A percentile compares a stretch with the other conserved stretches of the same genome.
Conservation (phyloP, 2,797 vertebrate genomes). For the Smutsia temminckii region DNA sequence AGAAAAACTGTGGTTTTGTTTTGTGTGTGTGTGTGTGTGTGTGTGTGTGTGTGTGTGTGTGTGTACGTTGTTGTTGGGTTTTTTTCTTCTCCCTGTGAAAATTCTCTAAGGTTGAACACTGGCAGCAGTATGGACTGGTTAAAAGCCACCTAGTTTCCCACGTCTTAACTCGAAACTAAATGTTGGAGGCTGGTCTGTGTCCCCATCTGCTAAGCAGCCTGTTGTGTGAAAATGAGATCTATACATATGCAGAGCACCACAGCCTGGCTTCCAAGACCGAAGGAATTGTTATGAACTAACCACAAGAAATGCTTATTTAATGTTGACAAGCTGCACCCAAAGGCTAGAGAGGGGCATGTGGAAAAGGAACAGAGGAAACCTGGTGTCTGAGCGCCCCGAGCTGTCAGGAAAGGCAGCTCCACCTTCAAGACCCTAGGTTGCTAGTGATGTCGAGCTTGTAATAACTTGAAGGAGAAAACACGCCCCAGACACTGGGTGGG, state of each 20-base stretch:
- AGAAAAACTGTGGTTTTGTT: constrained; percentile 76
- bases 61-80: constrained; percentile 42
- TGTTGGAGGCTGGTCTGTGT: constrained; percentile 78
- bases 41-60: neutral
- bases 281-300: constrained; percentile 76
- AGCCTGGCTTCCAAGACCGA: constrained; percentile 74
- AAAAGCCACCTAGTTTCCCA: constrained; percentile 83
- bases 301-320: constrained; percentile 74
- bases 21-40: constrained; percentile 48
- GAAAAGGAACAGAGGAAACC: constrained; percentile 44
- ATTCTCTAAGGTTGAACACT: constrained; percentile 79
- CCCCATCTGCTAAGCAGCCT: constrained; percentile 86
- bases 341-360: constrained; percentile 33
- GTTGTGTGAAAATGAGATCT: constrained; percentile 82
- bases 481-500: constrained; percentile 8
- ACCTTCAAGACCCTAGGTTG: constrained; percentile 28
- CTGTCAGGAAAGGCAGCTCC: constrained; percentile 28
- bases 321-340: constrained; percentile 63
- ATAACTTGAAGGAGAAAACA: constrained; percentile 46
- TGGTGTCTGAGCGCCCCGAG: neutral
- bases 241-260: constrained; percentile 80
- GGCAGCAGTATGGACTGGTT: constrained; percentile 77
- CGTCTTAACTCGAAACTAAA: constrained; percentile 72
- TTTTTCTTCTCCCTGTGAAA: constrained; percentile 67
- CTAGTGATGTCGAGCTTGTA: constrained; percentile 58